Base-by-base conservation (phyloP, 2,797 vertebrate genomes). In the Phoebastria nigripes region DNA sequence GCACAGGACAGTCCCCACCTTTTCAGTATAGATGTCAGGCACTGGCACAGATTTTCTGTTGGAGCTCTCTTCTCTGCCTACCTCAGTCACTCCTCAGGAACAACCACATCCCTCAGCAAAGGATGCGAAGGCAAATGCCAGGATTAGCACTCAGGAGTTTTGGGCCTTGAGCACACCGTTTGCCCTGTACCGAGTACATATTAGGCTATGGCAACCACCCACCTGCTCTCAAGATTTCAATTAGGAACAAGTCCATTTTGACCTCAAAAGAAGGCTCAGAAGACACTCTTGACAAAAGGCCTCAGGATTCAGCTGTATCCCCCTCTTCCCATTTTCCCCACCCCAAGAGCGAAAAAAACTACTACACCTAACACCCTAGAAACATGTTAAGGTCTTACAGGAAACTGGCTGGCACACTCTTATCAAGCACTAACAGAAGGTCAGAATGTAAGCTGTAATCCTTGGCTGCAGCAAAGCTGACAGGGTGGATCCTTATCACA, bases 341-440 rank as follows among this genome's bases (percentile, higher is more conserved):
- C 2, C 8, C 6, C 31, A 67, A 52, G 52, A 70, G 29, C 4
- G 0, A 86, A 90, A 93, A 24, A 4, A 73, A 41, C 79, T 26
- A n/a, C 55, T 46, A 67, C 29, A 41, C 16, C 26, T 51, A 89
- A 56, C 49, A 81, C 16, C 49, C 42, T 14, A 49, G 6, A 87
- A 69, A 81, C n/a, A 29, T 0, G 35, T 41, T 33, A 39, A 76
- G 15, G 31, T 61, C 71, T 39, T 54, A 33, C 5, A 22, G 65
- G 46, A 80, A 83, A 63, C 21, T 33, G 37, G 62, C 73, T 47
- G 15, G 41, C 33, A 41, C 0, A 0, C 42, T 80, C 67, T 94
- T 97, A 94, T 97, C 96, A 39, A 59, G 63, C 47, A 29, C 31
- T 20, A 56, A 10, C 94, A 96, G 90, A 69, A 90, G 73, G 62